Conservation (phyloP, 2,113 vertebrate species). For the Suricata suricatta region DNA sequence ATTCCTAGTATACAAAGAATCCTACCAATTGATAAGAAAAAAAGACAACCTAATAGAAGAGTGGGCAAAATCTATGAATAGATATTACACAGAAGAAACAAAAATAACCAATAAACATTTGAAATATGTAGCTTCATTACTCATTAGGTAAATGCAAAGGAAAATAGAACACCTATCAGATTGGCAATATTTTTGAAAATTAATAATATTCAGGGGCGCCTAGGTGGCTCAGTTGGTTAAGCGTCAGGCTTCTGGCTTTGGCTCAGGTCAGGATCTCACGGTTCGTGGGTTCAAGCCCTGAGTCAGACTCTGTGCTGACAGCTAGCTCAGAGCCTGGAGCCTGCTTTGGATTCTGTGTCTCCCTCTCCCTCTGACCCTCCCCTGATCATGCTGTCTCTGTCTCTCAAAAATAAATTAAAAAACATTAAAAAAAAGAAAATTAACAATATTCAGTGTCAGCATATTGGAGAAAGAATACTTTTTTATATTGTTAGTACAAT, state of each 20-base stretch:
- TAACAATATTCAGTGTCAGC: neutral
- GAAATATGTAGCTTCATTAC: neutral
- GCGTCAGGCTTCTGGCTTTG: too few relatives aligned
- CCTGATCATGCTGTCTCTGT: too few relatives aligned
- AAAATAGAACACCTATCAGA: neutral
- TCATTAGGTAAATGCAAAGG: neutral
- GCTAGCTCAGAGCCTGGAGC: too few relatives aligned
- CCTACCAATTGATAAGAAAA: constrained; percentile 17
- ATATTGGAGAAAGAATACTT: neutral
- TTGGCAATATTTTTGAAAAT: constrained; percentile 29
- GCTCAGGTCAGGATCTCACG: too few relatives aligned
- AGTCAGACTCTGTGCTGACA: too few relatives aligned
- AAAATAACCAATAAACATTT: constrained; percentile 23
- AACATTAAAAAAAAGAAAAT: neutral
- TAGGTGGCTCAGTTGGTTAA: too few relatives aligned
- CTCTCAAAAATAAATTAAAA: too few relatives aligned
- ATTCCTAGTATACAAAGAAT: neutral
- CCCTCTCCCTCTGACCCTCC: too few relatives aligned
- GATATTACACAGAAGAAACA: neutral
- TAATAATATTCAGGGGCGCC: neutral
- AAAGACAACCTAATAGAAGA: neutral
- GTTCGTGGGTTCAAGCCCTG: too few relatives aligned
- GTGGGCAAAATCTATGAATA: neutral
- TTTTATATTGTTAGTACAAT: neutral
- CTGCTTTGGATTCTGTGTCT: too few relatives aligned